Evolutionary conservation across 1,140 invertebrate genomes (phyloP), one percentile per base, ranked within the genome.

Genomic region (Condylostylus longicornis): DNA sequence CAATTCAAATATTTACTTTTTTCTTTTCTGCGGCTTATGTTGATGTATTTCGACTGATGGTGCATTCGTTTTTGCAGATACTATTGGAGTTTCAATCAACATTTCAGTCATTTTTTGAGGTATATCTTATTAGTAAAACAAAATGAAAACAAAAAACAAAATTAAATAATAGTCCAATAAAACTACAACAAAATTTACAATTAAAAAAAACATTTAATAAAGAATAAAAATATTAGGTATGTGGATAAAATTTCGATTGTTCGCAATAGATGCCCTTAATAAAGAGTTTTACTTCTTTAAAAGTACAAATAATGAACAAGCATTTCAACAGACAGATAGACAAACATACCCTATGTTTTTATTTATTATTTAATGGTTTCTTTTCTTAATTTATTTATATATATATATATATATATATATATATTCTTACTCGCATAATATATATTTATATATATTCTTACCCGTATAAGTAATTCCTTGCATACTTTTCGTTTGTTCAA

Each of bases 11-110:
- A 35, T 47, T 35, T 51, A 58, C 54, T 55, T 58, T 50, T 58
- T 58, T 33, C 40, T 50, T 38, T 42, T 50, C 12, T 25, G 18
- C 41, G 48, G 54, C 18, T 50, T 42, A 21, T 44, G 50, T 18
- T 54, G 46, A 30, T 50, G 45, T 39, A 58, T 58, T 52, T 58
- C 54, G 14, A 58, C 54, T 7, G 54, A 58, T 32, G 54, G 54
- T 5, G 53, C 54, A 44, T 58, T 54, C 17, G 54, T 46, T 45
- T 50, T 58, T 5, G 54, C 54, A 7, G 54, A 58, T 22, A 58
- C 54, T 4, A 58, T 42, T 25, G 54, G 54, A 1, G 54, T 58
- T 32, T 45, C 49, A 8, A 40, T 41, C 14, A 38, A 33, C 33
- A 43, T 22, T 35, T 34, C 34, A 17, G 46, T 32, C 9, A 32